These are phyloP conservation scores for Nylanderia fulva DNA, from an alignment of 1,140 invertebrate genomes.

Conservation along the genomic window DNA sequence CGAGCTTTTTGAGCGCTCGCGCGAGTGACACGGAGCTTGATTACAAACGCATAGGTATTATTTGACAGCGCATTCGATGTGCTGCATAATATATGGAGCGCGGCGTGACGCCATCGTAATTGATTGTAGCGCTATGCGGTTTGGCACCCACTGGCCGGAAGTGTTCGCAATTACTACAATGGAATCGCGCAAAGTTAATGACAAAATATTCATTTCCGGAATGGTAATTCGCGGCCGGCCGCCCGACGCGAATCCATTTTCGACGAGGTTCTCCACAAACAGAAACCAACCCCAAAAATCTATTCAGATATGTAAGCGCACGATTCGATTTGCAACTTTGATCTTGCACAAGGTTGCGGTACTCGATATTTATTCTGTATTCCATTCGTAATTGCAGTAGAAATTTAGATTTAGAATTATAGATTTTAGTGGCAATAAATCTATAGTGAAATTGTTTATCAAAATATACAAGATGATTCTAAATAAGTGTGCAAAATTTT, in stretches of 20 bases:
- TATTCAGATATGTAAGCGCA: conserved; percentile 24
- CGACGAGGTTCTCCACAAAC: neutral
- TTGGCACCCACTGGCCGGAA: conserved; percentile 82
- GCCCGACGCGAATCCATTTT: conserved; percentile 35
- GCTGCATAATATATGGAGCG: conserved; percentile 82
- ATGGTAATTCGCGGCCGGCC: conserved; percentile 65
- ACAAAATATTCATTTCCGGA: conserved; percentile 83
- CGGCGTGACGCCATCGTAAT: conserved; percentile 81
- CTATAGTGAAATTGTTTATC: neutral
- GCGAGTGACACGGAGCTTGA: conserved; percentile 68
- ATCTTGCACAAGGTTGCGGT: conserved; percentile 51
- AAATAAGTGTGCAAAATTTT: too few species aligned
- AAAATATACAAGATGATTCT: conserved; percentile 7
- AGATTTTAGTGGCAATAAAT: too few species aligned
- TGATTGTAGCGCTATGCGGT: conserved; percentile 83
- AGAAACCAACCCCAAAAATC: conserved; percentile 52
- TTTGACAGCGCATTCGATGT: conserved; percentile 81
- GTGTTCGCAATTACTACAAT: conserved; percentile 84
- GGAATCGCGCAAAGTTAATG: conserved; percentile 82
- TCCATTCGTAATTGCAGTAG: neutral
- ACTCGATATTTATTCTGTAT: conserved; percentile 17
- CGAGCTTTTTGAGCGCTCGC: conserved; percentile 24
- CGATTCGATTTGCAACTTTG: conserved; percentile 59
- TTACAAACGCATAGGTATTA: conserved; percentile 80
- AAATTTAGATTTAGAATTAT: too few species aligned